phyloP scores from a whole-genome alignment of 2,797 vertebrate genomes.

The Molossus alvarezi region DNA sequence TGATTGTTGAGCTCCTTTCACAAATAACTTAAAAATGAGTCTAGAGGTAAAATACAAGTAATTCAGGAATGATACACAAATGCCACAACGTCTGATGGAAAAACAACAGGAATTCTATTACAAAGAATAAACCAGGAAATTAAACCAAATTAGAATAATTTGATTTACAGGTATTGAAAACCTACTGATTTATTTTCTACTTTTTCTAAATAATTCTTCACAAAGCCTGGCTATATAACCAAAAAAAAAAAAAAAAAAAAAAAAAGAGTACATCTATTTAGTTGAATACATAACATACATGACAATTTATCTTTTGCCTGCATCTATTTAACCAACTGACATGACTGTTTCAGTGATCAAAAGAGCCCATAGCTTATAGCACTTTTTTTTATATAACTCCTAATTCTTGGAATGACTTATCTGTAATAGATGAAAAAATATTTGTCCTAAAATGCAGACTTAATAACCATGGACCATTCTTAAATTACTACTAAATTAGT shows the following conservation, averaged over 20 bases:
- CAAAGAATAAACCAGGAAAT: conserved; percentile 60
- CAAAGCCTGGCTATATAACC: background rate
- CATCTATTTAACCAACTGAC: background rate
- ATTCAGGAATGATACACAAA: background rate
- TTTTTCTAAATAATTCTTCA: conserved; percentile 7
- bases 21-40: conserved; percentile 34
- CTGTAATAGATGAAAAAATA: background rate
- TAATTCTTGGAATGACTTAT: background rate
- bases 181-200: background rate
- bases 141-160: conserved; percentile 5
- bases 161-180: background rate
- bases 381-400: background rate
- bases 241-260: background rate
- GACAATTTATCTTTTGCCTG: background rate
- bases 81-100: background rate
- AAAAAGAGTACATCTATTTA: background rate
- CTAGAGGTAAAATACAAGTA: background rate
- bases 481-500: background rate
- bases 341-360: background rate
- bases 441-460: background rate
- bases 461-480: background rate
- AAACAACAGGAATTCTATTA: conserved; percentile 4
- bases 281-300: background rate
- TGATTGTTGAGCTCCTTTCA: background rate
- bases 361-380: background rate